These are phyloP conservation scores for Thamnophis sirtalis DNA, from an alignment of 2,113 vertebrate species.

Conservation along the genomic window DNA sequence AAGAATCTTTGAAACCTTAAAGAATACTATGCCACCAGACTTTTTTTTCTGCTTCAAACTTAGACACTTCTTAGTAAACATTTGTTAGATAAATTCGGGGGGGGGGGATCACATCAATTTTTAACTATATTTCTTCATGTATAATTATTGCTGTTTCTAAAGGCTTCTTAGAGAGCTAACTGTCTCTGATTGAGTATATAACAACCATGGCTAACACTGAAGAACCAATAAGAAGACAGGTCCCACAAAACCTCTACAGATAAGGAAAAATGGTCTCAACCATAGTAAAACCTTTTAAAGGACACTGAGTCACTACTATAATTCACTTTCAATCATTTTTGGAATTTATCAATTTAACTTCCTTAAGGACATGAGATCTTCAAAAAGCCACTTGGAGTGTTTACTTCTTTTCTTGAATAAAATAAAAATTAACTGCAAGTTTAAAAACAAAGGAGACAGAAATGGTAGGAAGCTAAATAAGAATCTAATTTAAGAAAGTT, in stretches of 20 bases:
- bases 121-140: conserved; percentile 3
- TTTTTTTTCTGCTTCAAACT: not conserved
- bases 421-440: not conserved
- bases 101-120: not conserved
- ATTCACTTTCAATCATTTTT: not conserved
- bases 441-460: not conserved
- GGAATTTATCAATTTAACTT: not conserved
- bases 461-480: not conserved
- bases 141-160: not conserved
- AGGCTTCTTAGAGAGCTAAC: not conserved
- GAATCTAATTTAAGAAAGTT: not conserved
- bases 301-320: not conserved
- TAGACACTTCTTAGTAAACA: not conserved
- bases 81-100: not conserved
- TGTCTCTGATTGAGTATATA: not conserved
- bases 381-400: not conserved
- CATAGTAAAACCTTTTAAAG: no score
- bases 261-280: not conserved
- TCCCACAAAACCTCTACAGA: not conserved
- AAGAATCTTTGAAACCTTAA: not conserved
- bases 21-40: not conserved
- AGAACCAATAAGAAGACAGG: not conserved
- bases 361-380: not conserved
- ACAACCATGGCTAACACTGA: not conserved
- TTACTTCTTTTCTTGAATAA: not conserved